phyloP scores from a whole-genome alignment of 2,797 vertebrate genomes.

The Coranthus polyacanthus region DNA sequence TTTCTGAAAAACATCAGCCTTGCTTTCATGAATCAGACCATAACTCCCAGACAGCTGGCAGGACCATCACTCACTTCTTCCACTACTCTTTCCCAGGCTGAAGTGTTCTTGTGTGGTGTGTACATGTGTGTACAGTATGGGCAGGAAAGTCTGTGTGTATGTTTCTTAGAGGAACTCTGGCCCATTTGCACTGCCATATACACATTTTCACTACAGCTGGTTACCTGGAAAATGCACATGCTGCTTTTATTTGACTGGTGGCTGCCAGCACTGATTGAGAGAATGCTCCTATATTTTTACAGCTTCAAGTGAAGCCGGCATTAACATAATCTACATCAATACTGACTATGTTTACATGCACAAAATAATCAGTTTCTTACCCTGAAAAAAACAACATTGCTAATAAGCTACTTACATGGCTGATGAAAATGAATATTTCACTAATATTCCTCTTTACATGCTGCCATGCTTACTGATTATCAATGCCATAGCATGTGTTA shows the following conservation, averaged over 20 bases:
- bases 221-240: conserved; percentile 79
- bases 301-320: conserved; percentile 41
- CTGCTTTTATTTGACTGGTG: conserved; percentile 64
- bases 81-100: conserved; percentile 32
- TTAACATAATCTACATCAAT: conserved; percentile 23
- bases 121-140: conserved; percentile 58
- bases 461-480: too few species aligned
- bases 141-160: conserved; percentile 33
- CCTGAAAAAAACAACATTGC: too few species aligned
- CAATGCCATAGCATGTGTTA: too few species aligned
- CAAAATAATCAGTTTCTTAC: too few species aligned
- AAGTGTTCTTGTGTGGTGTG: conserved; percentile 51
- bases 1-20: conserved; percentile 62
- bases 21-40: conserved; percentile 53
- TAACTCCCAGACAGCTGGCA: conserved; percentile 67
- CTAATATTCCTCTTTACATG: too few species aligned
- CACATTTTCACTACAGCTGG: conserved; percentile 55
- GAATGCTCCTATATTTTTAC: conserved; percentile 34
- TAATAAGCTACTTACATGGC: too few species aligned
- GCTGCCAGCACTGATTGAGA: conserved; percentile 44
- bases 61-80: conserved; percentile 66
- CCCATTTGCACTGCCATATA: conserved; percentile 69
- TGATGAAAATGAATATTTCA: too few species aligned
- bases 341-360: too few species aligned
- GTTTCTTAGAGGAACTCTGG: conserved; percentile 63